Evolutionary conservation across 1,140 invertebrate species (phyloP), one percentile per base, ranked within the genome.

Genomic region (Drosophila rhopaloa): DNA sequence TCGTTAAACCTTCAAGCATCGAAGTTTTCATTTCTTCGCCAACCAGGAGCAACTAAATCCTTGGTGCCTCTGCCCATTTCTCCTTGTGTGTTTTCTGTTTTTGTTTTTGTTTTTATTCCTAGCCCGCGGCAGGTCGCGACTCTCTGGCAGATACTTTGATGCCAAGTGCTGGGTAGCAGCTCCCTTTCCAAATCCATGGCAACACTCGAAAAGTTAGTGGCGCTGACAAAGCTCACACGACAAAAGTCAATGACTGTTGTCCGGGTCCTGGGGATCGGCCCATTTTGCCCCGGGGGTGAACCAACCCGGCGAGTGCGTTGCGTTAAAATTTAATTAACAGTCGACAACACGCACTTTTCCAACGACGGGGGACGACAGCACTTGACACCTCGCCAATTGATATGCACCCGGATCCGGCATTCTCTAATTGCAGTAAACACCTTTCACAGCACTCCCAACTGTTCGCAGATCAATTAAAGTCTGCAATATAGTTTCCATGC

Each of bases 1-100:
- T 88, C 83, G 84, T 88, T 88, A 88, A 88, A 88, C 83, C 73
- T 88, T 88, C 65, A 88, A 88, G 83, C 84, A 88, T 88, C 76
- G 79, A 83, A 81, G 83, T 85, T 86, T 88, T 79, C 70, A 75
- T 85, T 86, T 81, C 78, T 85, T 86, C 51, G 81, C 59, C 46
- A 46, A 43, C 57, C 66, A 62, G 62, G 62, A 83, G 47, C 67
- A 82, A 79, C 80, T 79, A 79, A 75, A 79, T 68, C 75, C 65
- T 71, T 57, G 37, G 13, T 40, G 9, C 44, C 61, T 68, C 32
- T 40, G 13, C 44, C 61, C 57, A 24, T 41, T 37, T 13, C 6
- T 41, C 27, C 14, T 10, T 10, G 16, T 10, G 14, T 5, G 16
- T 59, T 2, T 14, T 11, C 29, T n/a, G 8, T 41, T 32, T 40